Percentiles rank a stretch among this genome's conserved stretches.
These are phyloP conservation scores for Chelidonichthys spinosus DNA, from an alignment of 2,797 vertebrate genomes.

Conservation along the genomic window DNA sequence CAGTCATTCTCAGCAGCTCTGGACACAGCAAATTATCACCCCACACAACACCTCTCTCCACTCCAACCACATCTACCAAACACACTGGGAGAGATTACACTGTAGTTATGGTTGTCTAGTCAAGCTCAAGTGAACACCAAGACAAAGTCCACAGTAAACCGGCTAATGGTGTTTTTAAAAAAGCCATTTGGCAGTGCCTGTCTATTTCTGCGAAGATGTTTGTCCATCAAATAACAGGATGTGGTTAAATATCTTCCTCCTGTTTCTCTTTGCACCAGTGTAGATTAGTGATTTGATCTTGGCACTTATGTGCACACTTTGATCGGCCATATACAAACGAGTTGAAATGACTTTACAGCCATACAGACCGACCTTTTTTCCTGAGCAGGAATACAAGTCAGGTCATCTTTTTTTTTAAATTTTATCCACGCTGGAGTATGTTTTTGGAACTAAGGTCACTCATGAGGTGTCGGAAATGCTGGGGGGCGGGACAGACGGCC, in stretches of 20 bases:
- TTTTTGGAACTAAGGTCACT: background rate
- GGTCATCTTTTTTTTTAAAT: too few relatives aligned
- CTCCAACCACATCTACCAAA: conserved; percentile 53
- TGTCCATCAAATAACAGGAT: background rate
- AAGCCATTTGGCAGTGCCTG: too few relatives aligned
- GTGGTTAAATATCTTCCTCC: background rate
- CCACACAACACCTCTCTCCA: conserved; percentile 38
- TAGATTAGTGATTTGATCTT: background rate
- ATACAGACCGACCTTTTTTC: background rate
- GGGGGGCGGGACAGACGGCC: background rate
- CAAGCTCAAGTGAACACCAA: background rate
- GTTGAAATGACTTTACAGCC: background rate
- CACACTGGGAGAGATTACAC: background rate
- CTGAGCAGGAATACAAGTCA: too few relatives aligned
- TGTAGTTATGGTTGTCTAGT: background rate
- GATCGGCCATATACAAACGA: background rate
- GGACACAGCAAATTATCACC: conserved; percentile 72
- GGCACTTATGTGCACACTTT: background rate
- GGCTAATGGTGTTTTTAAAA: background rate
- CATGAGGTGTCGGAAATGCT: background rate
- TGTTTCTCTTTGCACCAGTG: background rate
- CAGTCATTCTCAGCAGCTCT: conserved; percentile 61
- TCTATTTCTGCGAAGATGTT: background rate
- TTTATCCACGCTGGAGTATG: background rate
- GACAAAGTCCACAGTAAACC: background rate